These are phyloP conservation scores for Trachurus trachurus DNA, from an alignment of 2,797 vertebrate genomes.

Conservation along the genomic window DNA sequence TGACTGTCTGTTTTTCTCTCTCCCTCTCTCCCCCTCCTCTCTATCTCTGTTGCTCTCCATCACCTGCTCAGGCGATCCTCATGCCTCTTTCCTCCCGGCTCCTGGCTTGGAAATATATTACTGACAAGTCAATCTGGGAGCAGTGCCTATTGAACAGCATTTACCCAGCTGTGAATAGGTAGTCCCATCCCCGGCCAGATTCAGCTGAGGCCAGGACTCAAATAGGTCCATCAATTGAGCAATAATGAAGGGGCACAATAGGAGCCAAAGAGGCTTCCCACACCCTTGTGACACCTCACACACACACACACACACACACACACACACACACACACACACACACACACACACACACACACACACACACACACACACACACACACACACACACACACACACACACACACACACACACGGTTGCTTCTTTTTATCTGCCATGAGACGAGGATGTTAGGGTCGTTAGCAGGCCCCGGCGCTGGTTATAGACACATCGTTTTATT, in stretches of 20 bases:
- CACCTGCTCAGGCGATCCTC: constrained; percentile 56
- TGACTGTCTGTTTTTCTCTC: constrained; percentile 39
- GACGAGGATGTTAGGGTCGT: constrained; percentile 36
- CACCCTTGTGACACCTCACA: constrained; percentile 41
- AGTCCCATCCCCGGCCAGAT: constrained; percentile 63
- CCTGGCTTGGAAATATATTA: constrained; percentile 66
- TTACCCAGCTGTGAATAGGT: constrained; percentile 74
- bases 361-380: constrained; percentile 40
- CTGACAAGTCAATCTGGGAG: constrained; percentile 74
- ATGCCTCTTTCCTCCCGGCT: constrained; percentile 31
- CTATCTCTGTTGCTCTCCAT: constrained; percentile 31
- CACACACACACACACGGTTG: constrained; percentile 33
- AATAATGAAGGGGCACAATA: constrained; percentile 62
- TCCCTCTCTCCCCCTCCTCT: constrained; percentile 32
- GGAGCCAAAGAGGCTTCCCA: constrained; percentile 58
- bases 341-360: constrained; percentile 37
- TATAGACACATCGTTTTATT: neutral
- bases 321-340: constrained; percentile 40
- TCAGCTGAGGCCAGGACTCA: constrained; percentile 69
- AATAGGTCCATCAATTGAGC: constrained; percentile 74
- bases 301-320: constrained; percentile 27
- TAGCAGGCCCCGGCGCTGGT: constrained; percentile 11
- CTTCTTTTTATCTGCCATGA: constrained; percentile 56
- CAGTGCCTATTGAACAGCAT: constrained; percentile 72
- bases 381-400: constrained; percentile 40